A percentile compares a stretch with the other conserved stretches of the same genome.
phyloP scores from a whole-genome alignment of 2,797 vertebrate genomes.

The Crenuchus spilurus region DNA sequence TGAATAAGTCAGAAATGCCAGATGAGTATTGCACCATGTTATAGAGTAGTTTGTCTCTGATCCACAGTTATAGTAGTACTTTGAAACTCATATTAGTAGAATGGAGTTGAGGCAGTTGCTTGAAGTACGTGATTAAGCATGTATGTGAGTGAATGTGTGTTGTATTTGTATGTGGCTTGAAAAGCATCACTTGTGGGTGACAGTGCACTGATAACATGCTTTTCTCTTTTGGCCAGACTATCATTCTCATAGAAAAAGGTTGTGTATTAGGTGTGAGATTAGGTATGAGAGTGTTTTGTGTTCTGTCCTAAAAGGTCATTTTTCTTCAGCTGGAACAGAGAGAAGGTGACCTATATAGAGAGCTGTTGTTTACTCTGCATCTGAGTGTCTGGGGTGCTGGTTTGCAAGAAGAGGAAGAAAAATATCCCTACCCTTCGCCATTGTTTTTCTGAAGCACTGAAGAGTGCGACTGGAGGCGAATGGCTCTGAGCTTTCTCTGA shows the following conservation, averaged over 20 bases:
- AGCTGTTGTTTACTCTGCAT: slow-evolving; percentile 37
- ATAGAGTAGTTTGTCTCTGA: background rate
- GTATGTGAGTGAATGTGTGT: slow-evolving; percentile 29
- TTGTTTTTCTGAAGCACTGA: background rate
- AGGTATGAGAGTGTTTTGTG: slow-evolving; percentile 24
- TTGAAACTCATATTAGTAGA: slow-evolving; percentile 29
- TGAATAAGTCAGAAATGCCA: too few relatives aligned
- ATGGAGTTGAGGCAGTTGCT: slow-evolving; percentile 19
- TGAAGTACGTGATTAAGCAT: background rate
- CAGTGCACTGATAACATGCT: slow-evolving; percentile 26
- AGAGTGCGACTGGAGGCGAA: background rate
- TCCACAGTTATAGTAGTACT: slow-evolving; percentile 21
- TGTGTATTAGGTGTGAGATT: slow-evolving; percentile 2
- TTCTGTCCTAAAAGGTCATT: slow-evolving; percentile 28
- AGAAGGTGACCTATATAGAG: slow-evolving; percentile 26
- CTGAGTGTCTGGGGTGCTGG: slow-evolving; percentile 5
- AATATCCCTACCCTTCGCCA: background rate
- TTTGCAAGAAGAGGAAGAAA: background rate
- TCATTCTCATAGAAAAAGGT: slow-evolving; percentile 29
- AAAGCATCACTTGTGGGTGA: slow-evolving; percentile 28
- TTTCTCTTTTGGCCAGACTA: slow-evolving; percentile 8
- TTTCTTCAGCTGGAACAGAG: slow-evolving; percentile 20
- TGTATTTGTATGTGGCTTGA: slow-evolving; percentile 21
- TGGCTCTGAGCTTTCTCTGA: background rate
- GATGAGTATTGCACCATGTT: too few relatives aligned